Evolutionary conservation across 37 sponge, comb jelly and placozoan genomes (phyloP).

Genomic region (Theonella swinhoei): DNA sequence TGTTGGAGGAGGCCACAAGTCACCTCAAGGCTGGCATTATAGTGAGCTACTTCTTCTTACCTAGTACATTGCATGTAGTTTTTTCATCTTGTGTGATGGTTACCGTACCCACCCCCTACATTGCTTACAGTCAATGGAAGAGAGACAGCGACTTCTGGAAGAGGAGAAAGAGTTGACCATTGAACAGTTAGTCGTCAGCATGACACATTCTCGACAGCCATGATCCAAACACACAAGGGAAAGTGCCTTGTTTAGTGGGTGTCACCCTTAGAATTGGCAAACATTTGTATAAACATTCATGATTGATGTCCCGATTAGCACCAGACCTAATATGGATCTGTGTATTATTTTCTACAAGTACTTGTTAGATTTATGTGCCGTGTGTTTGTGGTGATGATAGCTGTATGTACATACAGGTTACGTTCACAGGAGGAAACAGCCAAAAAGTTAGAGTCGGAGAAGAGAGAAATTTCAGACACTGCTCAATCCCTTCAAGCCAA

Average conservation of each 20-base stretch:
- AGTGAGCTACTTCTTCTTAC: slow-evolving; percentile 29
- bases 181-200: slow-evolving; percentile 41
- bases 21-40: slow-evolving; percentile 72
- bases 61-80: too few species aligned
- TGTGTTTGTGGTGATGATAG: too few species aligned
- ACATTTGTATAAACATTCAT: too few species aligned
- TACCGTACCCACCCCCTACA: background rate
- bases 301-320: too few species aligned
- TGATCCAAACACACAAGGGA: too few species aligned
- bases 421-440: slow-evolving; percentile 60
- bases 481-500: slow-evolving; percentile 46
- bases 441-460: slow-evolving; percentile 70
- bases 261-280: too few species aligned
- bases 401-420: slow-evolving; percentile 46
- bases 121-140: slow-evolving; percentile 54
- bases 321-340: too few species aligned
- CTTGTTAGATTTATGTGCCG: too few species aligned
- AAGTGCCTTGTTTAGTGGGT: too few species aligned
- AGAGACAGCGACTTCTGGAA: slow-evolving; percentile 46
- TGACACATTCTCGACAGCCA: too few species aligned
- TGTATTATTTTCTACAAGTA: too few species aligned
- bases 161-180: slow-evolving; percentile 54
- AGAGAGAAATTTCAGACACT: slow-evolving; percentile 63
- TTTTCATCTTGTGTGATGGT: too few species aligned
- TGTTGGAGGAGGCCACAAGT: slow-evolving; percentile 67